Evolutionary conservation across 2,888 invertebrate species (phyloP).

Genomic region (Cosmorhoe ocellata): DNA sequence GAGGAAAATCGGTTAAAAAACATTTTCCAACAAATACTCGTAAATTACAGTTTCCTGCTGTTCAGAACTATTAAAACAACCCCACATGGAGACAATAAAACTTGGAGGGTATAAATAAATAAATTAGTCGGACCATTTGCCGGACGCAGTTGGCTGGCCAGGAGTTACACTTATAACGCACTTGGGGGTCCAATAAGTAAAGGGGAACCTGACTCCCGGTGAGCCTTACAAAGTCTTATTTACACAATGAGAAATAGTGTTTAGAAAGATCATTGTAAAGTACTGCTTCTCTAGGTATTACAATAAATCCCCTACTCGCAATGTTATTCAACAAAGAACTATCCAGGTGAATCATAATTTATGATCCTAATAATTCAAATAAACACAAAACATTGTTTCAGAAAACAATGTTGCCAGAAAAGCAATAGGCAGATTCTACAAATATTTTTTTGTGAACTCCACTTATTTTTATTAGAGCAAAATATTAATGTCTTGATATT

Average conservation of each 20-base stretch:
- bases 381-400: too few species aligned
- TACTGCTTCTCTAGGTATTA: too few species aligned
- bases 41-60: constrained; percentile 4
- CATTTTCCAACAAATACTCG: constrained; percentile 4
- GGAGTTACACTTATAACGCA: constrained; percentile 47
- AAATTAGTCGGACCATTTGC: constrained; percentile 57
- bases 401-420: too few species aligned
- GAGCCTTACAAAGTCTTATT: background rate
- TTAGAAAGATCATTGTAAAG: background rate
- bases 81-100: constrained; percentile 13
- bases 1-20: background rate
- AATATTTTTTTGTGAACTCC: too few species aligned
- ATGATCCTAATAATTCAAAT: too few species aligned
- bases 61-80: constrained; percentile 13
- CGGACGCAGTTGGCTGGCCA: constrained; percentile 44
- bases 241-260: background rate
- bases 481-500: too few species aligned
- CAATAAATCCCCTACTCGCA: too few species aligned
- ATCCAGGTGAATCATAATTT: too few species aligned
- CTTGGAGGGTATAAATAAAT: constrained; percentile 53
- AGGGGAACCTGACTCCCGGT: constrained; percentile 22
- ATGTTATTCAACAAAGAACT: too few species aligned
- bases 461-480: too few species aligned
- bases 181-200: constrained; percentile 53
- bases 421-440: too few species aligned